A percentile compares a stretch with the other conserved stretches of the same genome.
phyloP scores from a whole-genome alignment of 2,888 invertebrate genomes.

The Sisyra nigra region DNA sequence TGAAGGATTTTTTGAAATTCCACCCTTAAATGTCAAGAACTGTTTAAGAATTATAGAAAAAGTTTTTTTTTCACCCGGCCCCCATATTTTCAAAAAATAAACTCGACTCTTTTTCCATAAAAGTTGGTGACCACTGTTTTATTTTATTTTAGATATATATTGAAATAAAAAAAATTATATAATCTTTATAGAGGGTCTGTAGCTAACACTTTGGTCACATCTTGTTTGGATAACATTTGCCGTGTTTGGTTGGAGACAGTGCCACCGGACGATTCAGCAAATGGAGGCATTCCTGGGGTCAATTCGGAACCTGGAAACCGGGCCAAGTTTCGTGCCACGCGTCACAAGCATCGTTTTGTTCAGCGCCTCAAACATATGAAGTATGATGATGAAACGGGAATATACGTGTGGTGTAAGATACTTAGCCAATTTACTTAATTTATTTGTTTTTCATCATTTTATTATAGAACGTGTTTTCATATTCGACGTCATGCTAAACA shows the following conservation, averaged over 20 bases:
- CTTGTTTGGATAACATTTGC: slow-evolving; percentile 96
- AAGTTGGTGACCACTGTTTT: neutral
- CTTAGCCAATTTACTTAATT: neutral
- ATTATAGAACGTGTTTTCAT: slow-evolving; percentile 71
- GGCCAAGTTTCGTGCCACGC: slow-evolving; percentile 68
- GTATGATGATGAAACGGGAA: slow-evolving; percentile 29
- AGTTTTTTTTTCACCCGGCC: no score
- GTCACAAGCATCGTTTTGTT: slow-evolving; percentile 92
- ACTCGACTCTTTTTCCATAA: neutral
- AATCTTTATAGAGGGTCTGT: slow-evolving; percentile 68
- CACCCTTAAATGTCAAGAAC: no score
- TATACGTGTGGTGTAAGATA: neutral
- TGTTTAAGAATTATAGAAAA: no score
- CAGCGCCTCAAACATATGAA: slow-evolving; percentile 95
- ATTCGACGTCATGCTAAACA: slow-evolving; percentile 75
- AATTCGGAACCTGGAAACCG: slow-evolving; percentile 50
- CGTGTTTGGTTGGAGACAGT: slow-evolving; percentile 98
- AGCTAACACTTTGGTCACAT: slow-evolving; percentile 94
- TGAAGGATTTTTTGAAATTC: no score
- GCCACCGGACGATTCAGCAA: slow-evolving; percentile 64
- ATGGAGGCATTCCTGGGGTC: slow-evolving; percentile 54
- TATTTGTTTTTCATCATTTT: slow-evolving; percentile 10
- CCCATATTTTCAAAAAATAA: no score
- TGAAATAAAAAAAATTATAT: neutral
- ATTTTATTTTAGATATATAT: neutral